Evolutionary conservation across 2,888 invertebrate genomes (phyloP).

Genomic region (Elegia similella): DNA sequence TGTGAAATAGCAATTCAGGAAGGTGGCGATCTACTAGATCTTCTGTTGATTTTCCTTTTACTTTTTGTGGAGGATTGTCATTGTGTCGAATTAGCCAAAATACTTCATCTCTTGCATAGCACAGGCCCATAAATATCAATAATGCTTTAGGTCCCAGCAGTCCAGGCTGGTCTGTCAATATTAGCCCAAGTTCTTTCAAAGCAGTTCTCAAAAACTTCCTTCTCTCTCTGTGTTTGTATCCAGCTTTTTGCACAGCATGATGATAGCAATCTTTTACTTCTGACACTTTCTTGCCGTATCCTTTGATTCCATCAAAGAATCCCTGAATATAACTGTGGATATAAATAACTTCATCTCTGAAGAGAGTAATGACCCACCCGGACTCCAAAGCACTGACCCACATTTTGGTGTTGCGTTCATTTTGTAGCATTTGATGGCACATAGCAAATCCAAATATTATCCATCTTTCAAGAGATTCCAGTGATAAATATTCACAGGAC

Average conservation of each 20-base stretch:
- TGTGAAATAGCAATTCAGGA: constrained; percentile 98
- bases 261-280: constrained; percentile 98
- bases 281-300: constrained; percentile 93
- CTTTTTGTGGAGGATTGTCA: constrained; percentile 96
- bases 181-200: constrained; percentile 95
- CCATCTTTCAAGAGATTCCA: constrained; percentile 98
- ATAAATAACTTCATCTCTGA: constrained; percentile 97
- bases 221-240: constrained; percentile 95
- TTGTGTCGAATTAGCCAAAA: constrained; percentile 97
- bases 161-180: constrained; percentile 98
- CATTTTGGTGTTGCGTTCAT: constrained; percentile 91
- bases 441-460: constrained; percentile 96
- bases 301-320: constrained; percentile 97
- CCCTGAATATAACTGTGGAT: constrained; percentile 96
- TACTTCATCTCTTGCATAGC: constrained; percentile 98
- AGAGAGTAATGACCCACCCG: constrained; percentile 96
- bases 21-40: constrained; percentile 97
- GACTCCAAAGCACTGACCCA: constrained; percentile 96
- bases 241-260: constrained; percentile 94
- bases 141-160: constrained; percentile 98
- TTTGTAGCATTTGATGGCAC: constrained; percentile 93
- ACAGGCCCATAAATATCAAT: constrained; percentile 97
- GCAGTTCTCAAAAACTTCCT: constrained; percentile 97
- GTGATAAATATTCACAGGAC: constrained; percentile 98
- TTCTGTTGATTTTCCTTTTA: constrained; percentile 93